Conservation (phyloP, 2,797 vertebrate species). For the Pseudochirops cupreus region DNA sequence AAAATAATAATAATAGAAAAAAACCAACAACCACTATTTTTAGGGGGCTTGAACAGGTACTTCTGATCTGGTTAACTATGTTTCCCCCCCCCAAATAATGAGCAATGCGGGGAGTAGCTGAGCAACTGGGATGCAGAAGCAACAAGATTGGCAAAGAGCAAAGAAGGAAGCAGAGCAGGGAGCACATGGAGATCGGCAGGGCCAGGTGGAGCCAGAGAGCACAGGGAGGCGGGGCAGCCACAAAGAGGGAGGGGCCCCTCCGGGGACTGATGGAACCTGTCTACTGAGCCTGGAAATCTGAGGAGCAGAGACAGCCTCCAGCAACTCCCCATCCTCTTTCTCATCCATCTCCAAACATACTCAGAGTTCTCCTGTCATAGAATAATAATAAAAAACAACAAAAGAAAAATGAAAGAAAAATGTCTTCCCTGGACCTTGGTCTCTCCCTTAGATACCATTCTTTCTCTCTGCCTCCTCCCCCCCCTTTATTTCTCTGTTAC, state of each 20-base stretch:
- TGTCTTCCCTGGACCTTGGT: not conserved
- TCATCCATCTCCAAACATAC: not conserved
- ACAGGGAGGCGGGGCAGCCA: not conserved
- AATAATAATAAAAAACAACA: not conserved
- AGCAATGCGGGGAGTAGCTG: not conserved
- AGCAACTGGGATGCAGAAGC: not conserved
- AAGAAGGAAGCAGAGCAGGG: not conserved
- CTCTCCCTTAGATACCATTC: not conserved
- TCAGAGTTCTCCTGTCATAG: not conserved
- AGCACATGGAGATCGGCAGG: not conserved
- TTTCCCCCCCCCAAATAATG: not conserved
- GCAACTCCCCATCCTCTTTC: not conserved
- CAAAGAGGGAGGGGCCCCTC: not conserved
- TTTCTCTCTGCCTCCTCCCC: not conserved
- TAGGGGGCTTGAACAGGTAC: not conserved
- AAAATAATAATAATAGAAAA: not conserved
- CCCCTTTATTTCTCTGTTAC: too few species aligned
- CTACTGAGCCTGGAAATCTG: not conserved
- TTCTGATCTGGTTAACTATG: not conserved
- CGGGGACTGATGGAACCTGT: not conserved
- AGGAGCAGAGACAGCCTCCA: not conserved
- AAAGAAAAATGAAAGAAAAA: not conserved
- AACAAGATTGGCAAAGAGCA: not conserved
- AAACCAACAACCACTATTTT: too few species aligned
- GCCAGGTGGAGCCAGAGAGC: not conserved